Conservation (phyloP, 2,797 vertebrate species). For the Danio aesculapii region DNA sequence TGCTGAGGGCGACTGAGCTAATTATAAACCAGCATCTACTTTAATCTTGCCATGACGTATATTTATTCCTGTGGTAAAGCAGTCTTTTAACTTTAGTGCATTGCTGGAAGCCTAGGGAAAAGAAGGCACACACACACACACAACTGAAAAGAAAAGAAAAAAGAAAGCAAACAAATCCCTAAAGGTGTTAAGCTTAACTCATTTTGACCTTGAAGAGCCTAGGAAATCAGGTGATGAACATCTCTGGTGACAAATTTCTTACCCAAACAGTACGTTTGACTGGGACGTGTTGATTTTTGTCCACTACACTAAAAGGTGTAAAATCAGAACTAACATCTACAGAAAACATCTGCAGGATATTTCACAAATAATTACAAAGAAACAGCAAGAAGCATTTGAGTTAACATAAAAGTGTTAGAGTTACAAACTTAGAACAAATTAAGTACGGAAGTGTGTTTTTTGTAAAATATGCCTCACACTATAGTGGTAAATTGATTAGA, state of each 20-base stretch:
- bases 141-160: not conserved
- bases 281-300: not conserved
- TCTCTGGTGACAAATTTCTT: not conserved
- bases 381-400: too few relatives aligned
- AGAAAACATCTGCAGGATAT: too few relatives aligned
- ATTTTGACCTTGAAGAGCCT: not conserved
- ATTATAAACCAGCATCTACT: constrained; percentile 77
- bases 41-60: constrained; percentile 70
- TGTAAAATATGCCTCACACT: too few relatives aligned
- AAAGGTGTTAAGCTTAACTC: not conserved
- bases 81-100: constrained; percentile 57
- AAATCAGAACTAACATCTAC: too few relatives aligned
- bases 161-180: constrained; percentile 9
- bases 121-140: not conserved
- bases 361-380: too few relatives aligned
- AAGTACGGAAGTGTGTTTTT: too few relatives aligned
- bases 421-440: too few relatives aligned
- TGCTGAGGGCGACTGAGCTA: constrained; percentile 69
- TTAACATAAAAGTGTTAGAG: too few relatives aligned
- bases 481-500: too few relatives aligned
- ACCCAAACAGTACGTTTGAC: not conserved
- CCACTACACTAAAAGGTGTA: too few relatives aligned
- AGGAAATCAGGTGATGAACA: not conserved
- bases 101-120: constrained; percentile 6
- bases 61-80: constrained; percentile 70